Evolutionary conservation across 2,888 invertebrate species (phyloP), one percentile per base, ranked within the genome.

Genomic region (Julus scandinavius): DNA sequence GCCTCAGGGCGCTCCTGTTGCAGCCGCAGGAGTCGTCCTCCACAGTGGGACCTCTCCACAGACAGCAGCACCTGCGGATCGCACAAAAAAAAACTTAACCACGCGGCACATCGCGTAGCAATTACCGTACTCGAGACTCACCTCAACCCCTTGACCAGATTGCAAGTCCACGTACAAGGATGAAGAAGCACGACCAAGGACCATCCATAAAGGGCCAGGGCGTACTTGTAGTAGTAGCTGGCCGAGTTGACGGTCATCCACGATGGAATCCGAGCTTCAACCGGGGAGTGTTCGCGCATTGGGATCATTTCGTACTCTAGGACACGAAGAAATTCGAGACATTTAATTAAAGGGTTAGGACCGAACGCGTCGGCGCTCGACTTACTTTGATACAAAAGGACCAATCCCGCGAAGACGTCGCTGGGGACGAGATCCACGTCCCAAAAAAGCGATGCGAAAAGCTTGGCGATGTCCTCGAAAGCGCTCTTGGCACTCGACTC

Each of bases 11-110:
- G 6, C 97, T 96, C 89, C 96, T 95, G 92, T 97, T 95, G 92
- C 97, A 98, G 91, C 96, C 93, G 92, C 97, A 98, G 92, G 97
- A 97, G 93, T 98, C 97, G 93, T 98, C 98, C 89, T 96, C 96
- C n/a, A 95, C 94, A 84, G 93, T 92, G 17, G 89, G 87, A n/a
- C 90, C 88, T 41, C 90, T 90, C 90, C 91, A 91, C 9, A 90
- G 89, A 89, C 91, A 91, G 89, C 92, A 92, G 87, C 92, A 40
- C 49, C 49, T 49, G 49, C n/a, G 49, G 9, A 49, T 49, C 49
- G 49, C 6, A 38, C 17, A 87, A 86, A 6, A 87, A 86, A 11
- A 54, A 7, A 86, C 5, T 49, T 49, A 49, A 49, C 49, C 49
- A 49, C 49, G 49, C 49, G 49, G 49, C 49, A n/a, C 49, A 49